Base-by-base conservation (phyloP, 2,797 vertebrate genomes). In the Uromys caudimaculatus region DNA sequence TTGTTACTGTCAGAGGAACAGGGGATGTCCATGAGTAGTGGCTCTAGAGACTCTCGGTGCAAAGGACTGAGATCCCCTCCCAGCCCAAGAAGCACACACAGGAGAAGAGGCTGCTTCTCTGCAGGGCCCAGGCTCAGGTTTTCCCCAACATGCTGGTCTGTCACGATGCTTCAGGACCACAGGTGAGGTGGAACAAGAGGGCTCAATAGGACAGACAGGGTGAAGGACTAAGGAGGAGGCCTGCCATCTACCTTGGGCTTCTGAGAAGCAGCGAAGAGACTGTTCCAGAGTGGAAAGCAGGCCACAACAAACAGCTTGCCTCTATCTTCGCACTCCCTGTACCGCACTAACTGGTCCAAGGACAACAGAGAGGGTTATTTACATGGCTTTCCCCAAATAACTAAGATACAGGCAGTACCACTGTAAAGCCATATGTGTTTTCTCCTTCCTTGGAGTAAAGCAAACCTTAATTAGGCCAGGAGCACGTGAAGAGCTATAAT, bases 401-500 rank as follows among this genome's bases (percentile, higher is more conserved):
- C 44, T 60, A 87, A 76, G 90, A 81, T 38, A 83, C 24, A n/a
- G n/a, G 81, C 24, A 29, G 73, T 44, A 62, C 47, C 16, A 32
- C 14, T 35, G 27, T 21, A 86, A 89, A 62, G 77, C 78, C 86
- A 16, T 35, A 64, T 13, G 64, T 54, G 86, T 17, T 64, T 81
- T 73, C 50, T 82, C 64, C 78, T 86, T 89, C 54, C 60, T 60
- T 81, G 35, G 89, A 95, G 54, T 71, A 95, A 92, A 93, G 93
- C 69, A 71, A 77, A 71, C 64, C 67, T 95, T 67, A 95, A 90
- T 96, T 78, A 94, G 92, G 56, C n/a, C 47, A 73, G 79, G 32
- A 13, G n/a, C 23, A 21, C 7, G 60, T 32, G 54, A 93, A 96
- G 91, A 83, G 82, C 81, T 93, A 38, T 73, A 88, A 97, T 96